Percentiles rank a stretch among this genome's conserved stretches.
Evolutionary conservation across 2,888 invertebrate genomes (phyloP).

Genomic region (Apodemia mormo): DNA sequence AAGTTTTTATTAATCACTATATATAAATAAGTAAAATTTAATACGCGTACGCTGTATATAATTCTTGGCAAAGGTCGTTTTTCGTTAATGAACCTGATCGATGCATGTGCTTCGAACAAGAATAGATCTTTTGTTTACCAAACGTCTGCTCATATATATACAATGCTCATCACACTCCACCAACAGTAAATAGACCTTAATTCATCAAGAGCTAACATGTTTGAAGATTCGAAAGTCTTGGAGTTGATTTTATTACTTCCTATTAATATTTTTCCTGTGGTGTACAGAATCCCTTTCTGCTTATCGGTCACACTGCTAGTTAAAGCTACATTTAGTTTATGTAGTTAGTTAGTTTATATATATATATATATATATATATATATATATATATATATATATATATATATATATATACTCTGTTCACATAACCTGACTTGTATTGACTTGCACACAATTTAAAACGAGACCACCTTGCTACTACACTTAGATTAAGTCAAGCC

Average conservation of each 20-base stretch:
- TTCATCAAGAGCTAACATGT: constrained; percentile 61
- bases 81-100: constrained; percentile 62
- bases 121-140: constrained; percentile 66
- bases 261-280: background rate
- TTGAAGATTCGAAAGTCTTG: constrained; percentile 39
- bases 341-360: no score
- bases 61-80: constrained; percentile 41
- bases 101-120: constrained; percentile 41
- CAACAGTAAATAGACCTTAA: constrained; percentile 51
- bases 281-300: background rate
- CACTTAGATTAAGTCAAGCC: no score
- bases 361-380: no score
- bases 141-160: constrained; percentile 45
- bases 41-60: background rate
- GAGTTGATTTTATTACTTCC: constrained; percentile 29
- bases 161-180: constrained; percentile 49
- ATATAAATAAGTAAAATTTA: no score
- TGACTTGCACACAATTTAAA: no score
- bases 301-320: no score
- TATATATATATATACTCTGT: no score
- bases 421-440: no score
- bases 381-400: no score
- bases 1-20: no score
- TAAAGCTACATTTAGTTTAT: no score
- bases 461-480: no score